Percentiles rank a stretch among this genome's conserved stretches.
phyloP scores from a whole-genome alignment of 2,888 invertebrate species.

The Sepioteuthis lessoniana region DNA sequence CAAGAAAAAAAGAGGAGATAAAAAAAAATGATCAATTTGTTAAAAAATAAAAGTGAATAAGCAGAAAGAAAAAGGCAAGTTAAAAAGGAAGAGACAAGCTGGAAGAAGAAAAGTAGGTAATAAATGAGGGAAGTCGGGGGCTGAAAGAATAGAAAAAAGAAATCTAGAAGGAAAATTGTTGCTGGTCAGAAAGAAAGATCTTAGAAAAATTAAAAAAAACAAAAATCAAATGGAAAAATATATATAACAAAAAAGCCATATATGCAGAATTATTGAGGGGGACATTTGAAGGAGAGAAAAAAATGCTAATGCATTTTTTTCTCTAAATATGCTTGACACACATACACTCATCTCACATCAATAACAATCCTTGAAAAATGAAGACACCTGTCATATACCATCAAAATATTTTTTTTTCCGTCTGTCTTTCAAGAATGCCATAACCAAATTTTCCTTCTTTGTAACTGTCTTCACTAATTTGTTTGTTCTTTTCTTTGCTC shows the following conservation, averaged over 20 bases:
- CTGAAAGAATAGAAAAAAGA: neutral
- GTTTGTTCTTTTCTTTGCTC: neutral
- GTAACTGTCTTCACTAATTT: neutral
- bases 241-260: neutral
- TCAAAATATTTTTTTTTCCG: neutral
- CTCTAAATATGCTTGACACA: neutral
- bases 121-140: neutral
- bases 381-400: neutral
- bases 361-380: conserved; percentile 33
- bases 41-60: neutral
- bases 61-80: neutral
- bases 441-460: neutral
- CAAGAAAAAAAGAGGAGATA: neutral
- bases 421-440: neutral
- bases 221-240: neutral
- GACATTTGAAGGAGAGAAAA: neutral
- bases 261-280: neutral
- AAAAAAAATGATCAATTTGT: neutral
- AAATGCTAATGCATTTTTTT: neutral
- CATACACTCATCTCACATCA: neutral
- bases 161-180: neutral
- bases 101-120: neutral
- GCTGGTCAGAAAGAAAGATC: neutral
- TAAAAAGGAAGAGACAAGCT: neutral
- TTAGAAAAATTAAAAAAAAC: neutral